These are phyloP conservation scores for Nudaria mundana DNA, from an alignment of 2,888 invertebrate genomes.

Conservation along the genomic window DNA sequence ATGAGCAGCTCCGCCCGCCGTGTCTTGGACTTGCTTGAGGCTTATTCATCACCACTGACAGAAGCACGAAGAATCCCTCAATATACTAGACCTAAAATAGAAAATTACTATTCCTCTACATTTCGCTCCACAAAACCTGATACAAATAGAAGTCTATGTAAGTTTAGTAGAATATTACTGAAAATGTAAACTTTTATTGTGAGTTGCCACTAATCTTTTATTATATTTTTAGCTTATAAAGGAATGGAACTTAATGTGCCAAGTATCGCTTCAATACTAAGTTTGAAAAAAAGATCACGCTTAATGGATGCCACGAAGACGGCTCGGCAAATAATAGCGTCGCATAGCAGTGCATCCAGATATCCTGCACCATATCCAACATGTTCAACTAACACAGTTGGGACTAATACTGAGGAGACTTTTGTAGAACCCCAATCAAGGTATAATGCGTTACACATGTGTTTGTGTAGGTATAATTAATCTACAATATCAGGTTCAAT, in stretches of 20 bases:
- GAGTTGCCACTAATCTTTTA: background rate
- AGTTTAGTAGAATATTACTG: conserved; percentile 17
- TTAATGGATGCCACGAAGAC: conserved; percentile 83
- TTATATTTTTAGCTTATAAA: conserved; percentile 49
- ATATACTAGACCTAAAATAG: conserved; percentile 32
- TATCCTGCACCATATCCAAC: conserved; percentile 42
- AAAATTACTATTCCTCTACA: conserved; percentile 16
- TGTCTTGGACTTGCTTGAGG: conserved; percentile 89
- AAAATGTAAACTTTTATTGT: background rate
- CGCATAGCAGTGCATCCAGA: conserved; percentile 67
- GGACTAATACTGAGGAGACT: background rate
- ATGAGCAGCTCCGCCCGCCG: conserved; percentile 89
- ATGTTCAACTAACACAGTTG: background rate
- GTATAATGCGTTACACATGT: no score
- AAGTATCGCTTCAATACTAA: conserved; percentile 82
- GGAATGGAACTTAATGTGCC: conserved; percentile 82
- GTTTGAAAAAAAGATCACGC: conserved; percentile 80
- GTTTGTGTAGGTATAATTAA: no score
- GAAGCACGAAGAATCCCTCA: conserved; percentile 89
- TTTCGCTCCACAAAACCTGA: conserved; percentile 8
- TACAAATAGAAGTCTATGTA: conserved; percentile 16
- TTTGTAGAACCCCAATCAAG: no score
- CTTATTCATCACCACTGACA: conserved; percentile 89
- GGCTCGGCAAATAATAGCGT: conserved; percentile 82
- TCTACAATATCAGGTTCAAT: no score